A percentile compares a stretch with the other conserved stretches of the same genome.
These are phyloP conservation scores for Temnothorax unifasciatus DNA, from an alignment of 2,888 invertebrate species.

Conservation along the genomic window DNA sequence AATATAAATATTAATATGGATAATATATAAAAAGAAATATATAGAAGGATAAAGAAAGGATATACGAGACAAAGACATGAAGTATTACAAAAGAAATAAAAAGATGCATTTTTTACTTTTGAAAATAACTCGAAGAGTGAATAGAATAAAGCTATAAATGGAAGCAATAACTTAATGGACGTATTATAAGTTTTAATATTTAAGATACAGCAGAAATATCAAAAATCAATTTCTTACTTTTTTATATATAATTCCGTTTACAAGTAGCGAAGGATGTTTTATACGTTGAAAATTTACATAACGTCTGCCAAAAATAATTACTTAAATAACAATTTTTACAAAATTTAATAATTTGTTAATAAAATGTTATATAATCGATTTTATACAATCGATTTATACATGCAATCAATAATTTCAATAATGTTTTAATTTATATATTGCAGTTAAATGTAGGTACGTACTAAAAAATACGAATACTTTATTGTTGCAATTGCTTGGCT, in stretches of 20 bases:
- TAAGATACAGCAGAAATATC: not conserved
- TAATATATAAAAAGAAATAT: not conserved
- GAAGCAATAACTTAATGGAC: slow-evolving; percentile 20
- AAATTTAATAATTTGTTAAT: not conserved
- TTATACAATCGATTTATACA: not conserved
- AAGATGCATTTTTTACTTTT: slow-evolving; percentile 20
- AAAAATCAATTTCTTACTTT: not conserved
- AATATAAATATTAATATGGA: not conserved
- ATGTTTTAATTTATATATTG: not conserved
- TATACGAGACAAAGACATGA: too few relatives aligned
- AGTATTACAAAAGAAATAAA: not conserved
- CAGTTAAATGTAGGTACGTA: not conserved
- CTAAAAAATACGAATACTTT: not conserved
- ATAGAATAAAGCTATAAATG: slow-evolving; percentile 5
- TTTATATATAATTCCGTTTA: not conserved
- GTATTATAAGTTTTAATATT: not conserved
- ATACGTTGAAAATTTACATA: not conserved
- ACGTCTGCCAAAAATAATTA: slow-evolving; percentile 25
- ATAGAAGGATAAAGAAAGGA: not conserved
- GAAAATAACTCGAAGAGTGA: not conserved
- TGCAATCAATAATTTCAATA: not conserved
- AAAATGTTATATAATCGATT: not conserved
- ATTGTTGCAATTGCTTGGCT: not conserved
- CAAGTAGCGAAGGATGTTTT: not conserved
- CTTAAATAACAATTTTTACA: not conserved